Base-by-base conservation (phyloP, 1,140 invertebrate species). In the Drosophila fuyamai region DNA sequence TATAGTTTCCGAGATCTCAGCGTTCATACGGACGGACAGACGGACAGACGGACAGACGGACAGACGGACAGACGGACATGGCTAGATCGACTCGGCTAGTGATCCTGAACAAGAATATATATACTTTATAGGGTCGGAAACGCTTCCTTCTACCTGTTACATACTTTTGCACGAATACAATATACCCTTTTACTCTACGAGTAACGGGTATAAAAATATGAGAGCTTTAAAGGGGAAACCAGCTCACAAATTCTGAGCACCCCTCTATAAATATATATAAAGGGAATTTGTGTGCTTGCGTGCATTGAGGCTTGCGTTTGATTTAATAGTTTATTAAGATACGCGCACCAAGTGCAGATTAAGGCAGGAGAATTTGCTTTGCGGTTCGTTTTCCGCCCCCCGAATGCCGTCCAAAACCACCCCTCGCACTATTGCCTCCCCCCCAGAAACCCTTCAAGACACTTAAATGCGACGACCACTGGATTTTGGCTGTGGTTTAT, bases 291-390 rank as follows among this genome's bases (percentile, higher is more conserved):
- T 54, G 51, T 61, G 81, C 47, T 85, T 59, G 81, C 83, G 79
- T 86, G 83, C 79, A 86, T 77, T 82, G 79, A 72, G 81, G 82
- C 83, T 88, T 89, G 82, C 76, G 82, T 86, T 86, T 86, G 82
- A 86, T 86, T 86, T 86, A 86, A 88, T 88, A 88, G 83, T 88
- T 88, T 88, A 88, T 88, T 88, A 88, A 88, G 84, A 88, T 86
- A 86, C 83, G 83, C 84, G 84, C 83, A 50, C 53, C 68, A 88
- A 86, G 83, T 86, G 83, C 85, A 86, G 83, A 86, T 86, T 86
- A 86, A 71, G 83, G 79, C 76, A 50, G 78, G 76, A 71, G 76
- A 74, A 86, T 88, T 88, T 79, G 83, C 71, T 79, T 63, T 61
- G 70, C 57, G 73, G 81, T 85, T 70, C 48, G 9, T 27, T 32